Percentiles rank a stretch among this genome's conserved stretches.
phyloP scores from a whole-genome alignment of 2,113 vertebrate species.

The Buteo buteo region DNA sequence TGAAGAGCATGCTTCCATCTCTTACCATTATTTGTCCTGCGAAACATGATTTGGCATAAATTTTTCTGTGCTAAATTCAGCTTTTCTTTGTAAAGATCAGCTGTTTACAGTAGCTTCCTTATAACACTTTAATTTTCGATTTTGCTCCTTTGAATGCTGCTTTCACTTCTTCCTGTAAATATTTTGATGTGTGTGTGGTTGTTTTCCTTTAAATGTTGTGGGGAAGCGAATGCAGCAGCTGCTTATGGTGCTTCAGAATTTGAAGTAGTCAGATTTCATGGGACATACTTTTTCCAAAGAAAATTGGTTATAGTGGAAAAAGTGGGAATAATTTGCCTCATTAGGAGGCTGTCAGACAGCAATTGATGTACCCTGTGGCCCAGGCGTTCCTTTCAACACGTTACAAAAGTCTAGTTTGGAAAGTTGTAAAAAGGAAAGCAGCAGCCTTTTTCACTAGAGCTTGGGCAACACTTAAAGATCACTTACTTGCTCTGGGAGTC shows the following conservation, averaged over 20 bases:
- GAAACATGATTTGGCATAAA: slow-evolving; percentile 47
- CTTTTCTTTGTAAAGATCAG: slow-evolving; percentile 70
- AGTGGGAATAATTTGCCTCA: not conserved
- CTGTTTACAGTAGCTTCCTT: slow-evolving; percentile 72
- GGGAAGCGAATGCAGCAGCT: slow-evolving; percentile 69
- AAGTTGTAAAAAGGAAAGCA: not conserved
- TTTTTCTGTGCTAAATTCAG: slow-evolving; percentile 59
- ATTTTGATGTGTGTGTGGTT: slow-evolving; percentile 70
- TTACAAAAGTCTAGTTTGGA: not conserved
- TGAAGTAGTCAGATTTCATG: slow-evolving; percentile 62
- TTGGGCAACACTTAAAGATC: not conserved
- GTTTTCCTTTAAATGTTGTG: slow-evolving; percentile 54
- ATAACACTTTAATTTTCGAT: slow-evolving; percentile 73
- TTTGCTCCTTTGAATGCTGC: slow-evolving; percentile 72
- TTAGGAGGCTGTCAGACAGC: not conserved
- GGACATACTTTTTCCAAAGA: slow-evolving; percentile 7
- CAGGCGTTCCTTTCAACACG: accelerated
- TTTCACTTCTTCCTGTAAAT: slow-evolving; percentile 73
- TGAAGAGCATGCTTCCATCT: not conserved
- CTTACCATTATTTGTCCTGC: slow-evolving; percentile 31
- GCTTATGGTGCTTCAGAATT: slow-evolving; percentile 71
- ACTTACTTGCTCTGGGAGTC: slow-evolving; percentile 56
- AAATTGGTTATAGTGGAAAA: not conserved
- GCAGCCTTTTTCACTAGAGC: not conserved
- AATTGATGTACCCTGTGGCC: accelerated